Evolutionary conservation across 2,797 vertebrate genomes (phyloP).

Genomic region (Octomys mimax): DNA sequence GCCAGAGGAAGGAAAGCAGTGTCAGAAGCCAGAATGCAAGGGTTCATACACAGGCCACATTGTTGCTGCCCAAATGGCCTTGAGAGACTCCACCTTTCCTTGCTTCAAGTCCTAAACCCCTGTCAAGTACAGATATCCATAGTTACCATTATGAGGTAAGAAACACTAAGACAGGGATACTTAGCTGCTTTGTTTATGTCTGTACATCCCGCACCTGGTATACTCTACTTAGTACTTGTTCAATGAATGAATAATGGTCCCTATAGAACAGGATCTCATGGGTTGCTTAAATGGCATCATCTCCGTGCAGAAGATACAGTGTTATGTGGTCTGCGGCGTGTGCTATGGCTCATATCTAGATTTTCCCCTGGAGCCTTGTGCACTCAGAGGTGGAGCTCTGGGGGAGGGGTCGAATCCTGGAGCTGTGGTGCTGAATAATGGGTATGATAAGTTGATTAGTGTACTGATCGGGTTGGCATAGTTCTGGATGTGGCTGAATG

Average conservation of each 20-base stretch:
- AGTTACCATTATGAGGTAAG: background rate
- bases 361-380: background rate
- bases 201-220: background rate
- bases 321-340: background rate
- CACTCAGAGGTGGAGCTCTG: background rate
- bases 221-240: background rate
- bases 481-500: background rate
- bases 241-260: background rate
- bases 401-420: background rate
- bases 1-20: rapidly evolving
- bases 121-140: background rate
- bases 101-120: background rate
- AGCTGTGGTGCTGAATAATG: background rate
- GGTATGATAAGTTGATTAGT: background rate
- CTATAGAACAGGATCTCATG: background rate
- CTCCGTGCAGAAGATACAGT: background rate
- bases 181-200: background rate
- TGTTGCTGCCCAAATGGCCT: background rate
- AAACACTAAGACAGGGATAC: background rate
- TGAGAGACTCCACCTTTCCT: background rate
- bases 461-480: background rate
- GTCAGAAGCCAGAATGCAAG: background rate
- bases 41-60: background rate
- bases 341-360: background rate
- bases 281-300: background rate